Evolutionary conservation across 23 tunicate genomes (phyloP).

Genomic region (Botrylloides violaceus): DNA sequence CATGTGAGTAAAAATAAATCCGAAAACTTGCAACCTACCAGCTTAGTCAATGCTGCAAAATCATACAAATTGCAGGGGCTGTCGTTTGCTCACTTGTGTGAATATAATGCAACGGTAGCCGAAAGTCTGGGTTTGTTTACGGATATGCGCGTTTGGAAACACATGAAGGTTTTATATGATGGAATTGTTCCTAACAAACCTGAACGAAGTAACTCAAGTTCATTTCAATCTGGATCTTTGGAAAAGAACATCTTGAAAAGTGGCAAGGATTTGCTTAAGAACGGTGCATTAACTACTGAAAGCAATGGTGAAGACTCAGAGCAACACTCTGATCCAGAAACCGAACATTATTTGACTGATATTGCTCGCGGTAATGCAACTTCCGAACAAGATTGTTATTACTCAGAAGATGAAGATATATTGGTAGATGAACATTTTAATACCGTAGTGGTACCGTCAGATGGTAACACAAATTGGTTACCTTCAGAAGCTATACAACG

Average conservation of each 20-base stretch:
- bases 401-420: constrained; percentile 36
- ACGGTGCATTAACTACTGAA: constrained; percentile 3
- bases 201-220: constrained; percentile 7
- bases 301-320: constrained; percentile 57
- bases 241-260: constrained; percentile 4
- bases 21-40: neutral
- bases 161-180: constrained; percentile 2
- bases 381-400: constrained; percentile 62
- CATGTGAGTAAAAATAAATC: neutral
- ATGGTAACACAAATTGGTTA: constrained; percentile 15
- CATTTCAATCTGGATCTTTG: constrained; percentile 6
- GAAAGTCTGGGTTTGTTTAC: neutral
- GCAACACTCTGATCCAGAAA: constrained; percentile 44
- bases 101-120: constrained; percentile 3
- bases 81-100: constrained; percentile 6
- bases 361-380: constrained; percentile 64
- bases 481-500: constrained; percentile 59
- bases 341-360: constrained; percentile 70
- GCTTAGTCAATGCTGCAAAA: constrained; percentile 7
- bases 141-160: constrained; percentile 9
- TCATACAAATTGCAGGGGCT: constrained; percentile 15
- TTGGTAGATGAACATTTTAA: neutral
- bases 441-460: neutral
- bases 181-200: neutral
- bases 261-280: constrained; percentile 1